Evolutionary conservation across 2,113 vertebrate genomes (phyloP), one percentile per base, ranked within the genome.

Genomic region (Turnix velox): DNA sequence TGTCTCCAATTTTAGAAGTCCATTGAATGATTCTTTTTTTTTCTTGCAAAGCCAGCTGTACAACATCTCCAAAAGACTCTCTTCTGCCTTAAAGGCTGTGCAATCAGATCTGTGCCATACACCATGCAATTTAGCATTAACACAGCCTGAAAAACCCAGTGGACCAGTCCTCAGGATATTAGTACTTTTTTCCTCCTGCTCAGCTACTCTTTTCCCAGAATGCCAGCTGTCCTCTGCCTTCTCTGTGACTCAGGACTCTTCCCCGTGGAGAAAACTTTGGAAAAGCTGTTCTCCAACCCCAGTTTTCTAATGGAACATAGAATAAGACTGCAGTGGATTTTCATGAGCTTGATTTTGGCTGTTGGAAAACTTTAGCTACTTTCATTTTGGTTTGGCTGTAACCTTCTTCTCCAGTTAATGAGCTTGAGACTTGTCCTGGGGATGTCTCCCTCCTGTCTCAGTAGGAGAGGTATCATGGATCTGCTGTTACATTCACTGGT

Each of bases 321-420:
- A 76, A 43, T 48, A 87, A 39, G 14, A 42, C 46, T 30, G 14
- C 1, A 3, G 39, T 77, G 54, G 39, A 46, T 81, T 90, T 90
- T 67, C 39, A 62, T 62, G 78, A 69, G 46, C 54, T 92, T 62
- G 78, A 73, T 62, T 73, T 79, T 54, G 63, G 58, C 89, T 79
- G 77, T 66, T 92, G 95, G 94, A 95, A 96, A 94, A 93, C 77
- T 84, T 96, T 69, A 91, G 79, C 78, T 92, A 61, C 78, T 94
- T 96, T 91, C 91, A 87, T 94, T 94, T 95, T 93, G 84, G 31
- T 89, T 93, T 91, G 89, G 91, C 91, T 87, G 78, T 58, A 85
- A 48, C 25, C 27, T 91, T 80, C 28, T 81, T n/a, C 67, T 93
- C 54, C 77, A 76, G 6, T 84, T 87, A 94, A 85, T 1, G 24